Evolutionary conservation across 2,797 vertebrate species (phyloP), one percentile per base, ranked within the genome.

Genomic region (Danio choprae): DNA sequence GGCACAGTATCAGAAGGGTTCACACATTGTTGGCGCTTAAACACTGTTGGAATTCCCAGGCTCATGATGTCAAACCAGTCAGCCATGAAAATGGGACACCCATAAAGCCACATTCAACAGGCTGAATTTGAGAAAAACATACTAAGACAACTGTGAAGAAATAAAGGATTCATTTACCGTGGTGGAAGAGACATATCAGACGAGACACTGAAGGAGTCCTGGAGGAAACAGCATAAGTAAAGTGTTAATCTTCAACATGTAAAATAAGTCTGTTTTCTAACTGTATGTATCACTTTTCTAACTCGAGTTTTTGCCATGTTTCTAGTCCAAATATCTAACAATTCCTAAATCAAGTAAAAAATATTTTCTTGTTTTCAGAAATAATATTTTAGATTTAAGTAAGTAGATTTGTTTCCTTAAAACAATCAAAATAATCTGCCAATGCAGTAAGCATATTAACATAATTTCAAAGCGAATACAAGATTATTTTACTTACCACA

Each of bases 101-200:
- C 40, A 53, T 64, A 44, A 65, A 56, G 38, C 15, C 38, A 41
- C 10, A 55, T 38, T 67, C 46, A 46, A 36, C 44, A 58, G 50
- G 15, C 40, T 6, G 9, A 60, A 36, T n/a, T 7, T 60, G 56
- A 6, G 6, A 58, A 58, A 56, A 9, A 0, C 3, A 29, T 46
- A 59, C 11, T 4, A 67, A 41, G 38, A 44, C 41, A 44, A 40
- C 18, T 67, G 16, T 44, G 36, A 70, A 51, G 22, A 78, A 50
- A 59, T 46, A 40, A 41, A 40, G 64, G 22, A 50, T 59, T 48
- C 0, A 60, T 93, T 93, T 84, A 98, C 97, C 96, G 94, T 77
- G 95, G 90, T 44, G 96, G 95, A 20, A 96, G 87, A 1, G 87
- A 81, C n/a, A 88, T 88, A 59, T 92, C 91, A 72, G 88, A 84